Evolutionary conservation across 1,140 invertebrate genomes (phyloP), one percentile per base, ranked within the genome.

Genomic region (Megalopta genalis): DNA sequence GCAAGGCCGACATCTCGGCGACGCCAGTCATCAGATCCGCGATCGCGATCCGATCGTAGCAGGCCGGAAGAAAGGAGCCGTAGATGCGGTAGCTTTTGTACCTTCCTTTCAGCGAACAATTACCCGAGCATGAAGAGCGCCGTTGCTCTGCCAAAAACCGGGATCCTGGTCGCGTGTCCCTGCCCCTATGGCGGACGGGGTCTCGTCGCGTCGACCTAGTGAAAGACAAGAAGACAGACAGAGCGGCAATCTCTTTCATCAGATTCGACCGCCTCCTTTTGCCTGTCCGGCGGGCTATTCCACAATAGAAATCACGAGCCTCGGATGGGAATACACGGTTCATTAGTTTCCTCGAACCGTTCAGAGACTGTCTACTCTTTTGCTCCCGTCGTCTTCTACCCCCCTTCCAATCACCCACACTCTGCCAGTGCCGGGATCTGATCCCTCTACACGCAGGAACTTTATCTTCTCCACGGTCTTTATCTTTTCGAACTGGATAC

Each of bases 241-340:
- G 25, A 78, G 49, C 37, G 71, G 62, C 71, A 66, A 62, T 71
- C 70, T 67, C 75, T 81, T 85, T 84, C 85, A 77, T 80, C 85
- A 64, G 60, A 78, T 65, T 77, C 74, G 67, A 46, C 70, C 65
- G 68, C 57, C 65, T 60, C 64, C 72, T 37, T 71, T 69, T 79
- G 66, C 69, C 72, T 62, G 32, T 73, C 68, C 69, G 23, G 59
- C 63, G 27, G 64, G 27, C 32, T 57, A 68, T 62, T 69, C 67
- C 74, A 85, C 85, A 87, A 86, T 87, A 70, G 82, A 69, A 80
- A 80, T 84, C 73, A 69, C 65, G 70, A 82, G 71, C 60, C 76
- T 78, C 79, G 71, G 77, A 84, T 82, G 77, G 67, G 77, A 80
- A 86, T 84, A 81, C 77, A 86, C 85, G 86, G 80, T 87, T 86